Evolutionary conservation across 2,797 vertebrate genomes (phyloP).

Genomic region (Tenualosa thibaudeaui): DNA sequence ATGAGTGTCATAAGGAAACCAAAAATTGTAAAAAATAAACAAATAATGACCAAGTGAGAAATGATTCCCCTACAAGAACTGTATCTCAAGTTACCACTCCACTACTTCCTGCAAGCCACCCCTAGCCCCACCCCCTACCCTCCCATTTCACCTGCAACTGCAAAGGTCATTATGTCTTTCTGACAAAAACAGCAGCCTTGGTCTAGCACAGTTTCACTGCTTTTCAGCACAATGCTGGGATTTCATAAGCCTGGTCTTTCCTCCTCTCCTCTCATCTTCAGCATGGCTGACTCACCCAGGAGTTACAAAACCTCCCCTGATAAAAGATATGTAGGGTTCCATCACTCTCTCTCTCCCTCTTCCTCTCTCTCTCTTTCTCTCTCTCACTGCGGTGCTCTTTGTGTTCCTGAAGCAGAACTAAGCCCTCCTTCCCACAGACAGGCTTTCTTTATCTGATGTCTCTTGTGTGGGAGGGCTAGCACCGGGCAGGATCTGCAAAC

Average conservation of each 20-base stretch:
- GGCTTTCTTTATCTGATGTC: not conserved
- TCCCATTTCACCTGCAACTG: no score
- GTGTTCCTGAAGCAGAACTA: constrained; percentile 7
- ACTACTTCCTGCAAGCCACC: no score
- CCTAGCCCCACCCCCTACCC: no score
- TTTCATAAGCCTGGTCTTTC: not conserved
- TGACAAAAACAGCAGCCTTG: no score
- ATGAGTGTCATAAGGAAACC: no score
- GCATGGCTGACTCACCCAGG: not conserved
- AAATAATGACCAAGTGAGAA: no score
- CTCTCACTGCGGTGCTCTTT: not conserved
- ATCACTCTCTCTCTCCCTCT: not conserved
- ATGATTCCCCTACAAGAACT: no score
- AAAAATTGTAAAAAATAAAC: no score
- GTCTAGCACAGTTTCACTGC: no score
- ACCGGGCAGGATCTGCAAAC: not conserved
- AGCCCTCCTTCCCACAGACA: not conserved
- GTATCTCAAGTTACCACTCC: no score
- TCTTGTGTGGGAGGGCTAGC: not conserved
- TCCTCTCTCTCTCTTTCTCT: not conserved
- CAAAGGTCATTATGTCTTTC: no score
- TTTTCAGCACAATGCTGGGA: not conserved
- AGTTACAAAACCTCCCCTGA: not conserved
- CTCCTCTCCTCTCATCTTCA: not conserved
- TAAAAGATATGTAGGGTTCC: not conserved